These are phyloP conservation scores for Platyscapa corneri DNA, from an alignment of 1,140 invertebrate species.

Conservation along the genomic window DNA sequence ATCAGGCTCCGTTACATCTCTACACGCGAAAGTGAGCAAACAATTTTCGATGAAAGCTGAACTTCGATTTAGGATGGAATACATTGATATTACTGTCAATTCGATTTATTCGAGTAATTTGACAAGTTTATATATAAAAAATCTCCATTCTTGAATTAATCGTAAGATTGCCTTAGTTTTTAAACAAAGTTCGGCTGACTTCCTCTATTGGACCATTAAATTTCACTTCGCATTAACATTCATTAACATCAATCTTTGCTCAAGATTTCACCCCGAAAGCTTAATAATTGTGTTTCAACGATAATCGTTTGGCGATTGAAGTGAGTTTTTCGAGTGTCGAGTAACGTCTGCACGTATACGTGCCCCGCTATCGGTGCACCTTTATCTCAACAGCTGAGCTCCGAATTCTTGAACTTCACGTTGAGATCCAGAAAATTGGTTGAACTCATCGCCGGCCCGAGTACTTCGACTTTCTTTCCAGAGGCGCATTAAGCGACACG, in stretches of 20 bases:
- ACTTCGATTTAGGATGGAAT: too few species aligned
- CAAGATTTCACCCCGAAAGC: background rate
- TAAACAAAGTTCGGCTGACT: background rate
- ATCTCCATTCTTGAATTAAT: background rate
- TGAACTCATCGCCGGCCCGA: background rate
- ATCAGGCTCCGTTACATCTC: too few species aligned
- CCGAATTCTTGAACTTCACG: background rate
- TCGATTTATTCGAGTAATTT: background rate
- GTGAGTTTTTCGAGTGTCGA: background rate
- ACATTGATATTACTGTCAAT: too few species aligned
- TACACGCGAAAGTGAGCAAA: too few species aligned
- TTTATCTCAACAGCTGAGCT: too few species aligned
- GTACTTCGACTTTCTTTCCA: constrained; percentile 26
- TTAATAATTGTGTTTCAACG: background rate
- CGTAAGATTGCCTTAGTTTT: background rate
- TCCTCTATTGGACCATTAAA: background rate
- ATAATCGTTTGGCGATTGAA: background rate
- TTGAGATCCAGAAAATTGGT: background rate
- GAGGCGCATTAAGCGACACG: constrained; percentile 30
- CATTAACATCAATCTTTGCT: background rate
- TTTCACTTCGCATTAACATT: background rate
- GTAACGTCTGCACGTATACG: too few species aligned
- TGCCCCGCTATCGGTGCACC: too few species aligned
- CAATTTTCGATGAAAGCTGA: too few species aligned
- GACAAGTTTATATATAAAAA: background rate